A percentile compares a stretch with the other conserved stretches of the same genome.
Evolutionary conservation across 2,797 vertebrate species (phyloP).

Genomic region (Platyrinchus mystaceus): DNA sequence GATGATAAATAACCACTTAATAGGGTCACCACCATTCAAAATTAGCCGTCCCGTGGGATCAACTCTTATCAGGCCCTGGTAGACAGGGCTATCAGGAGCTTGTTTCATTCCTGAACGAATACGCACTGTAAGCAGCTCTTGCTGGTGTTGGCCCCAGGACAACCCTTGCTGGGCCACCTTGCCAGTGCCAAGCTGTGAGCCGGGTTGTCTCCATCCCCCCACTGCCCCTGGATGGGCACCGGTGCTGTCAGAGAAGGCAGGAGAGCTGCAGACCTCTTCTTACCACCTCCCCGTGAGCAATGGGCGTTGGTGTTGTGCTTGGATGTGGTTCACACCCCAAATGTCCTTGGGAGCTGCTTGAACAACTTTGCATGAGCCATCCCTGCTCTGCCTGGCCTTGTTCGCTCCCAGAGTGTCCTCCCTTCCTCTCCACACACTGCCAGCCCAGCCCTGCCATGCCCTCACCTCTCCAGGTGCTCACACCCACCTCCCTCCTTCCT

Average conservation of each 20-base stretch:
- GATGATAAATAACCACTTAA: constrained; percentile 17
- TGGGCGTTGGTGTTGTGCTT: background rate
- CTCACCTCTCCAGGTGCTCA: constrained; percentile 53
- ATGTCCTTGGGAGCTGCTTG: background rate
- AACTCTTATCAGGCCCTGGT: constrained; percentile 17
- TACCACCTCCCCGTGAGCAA: background rate
- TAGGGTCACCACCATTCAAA: constrained; percentile 3
- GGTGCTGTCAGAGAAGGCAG: background rate
- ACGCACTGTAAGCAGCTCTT: background rate
- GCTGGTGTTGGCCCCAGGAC: constrained; percentile 9
- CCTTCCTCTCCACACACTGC: background rate
- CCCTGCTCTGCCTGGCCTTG: background rate
- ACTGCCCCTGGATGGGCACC: accelerated
- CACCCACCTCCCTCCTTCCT: constrained; percentile 19
- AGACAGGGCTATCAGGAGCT: constrained; percentile 46
- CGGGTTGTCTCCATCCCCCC: background rate
- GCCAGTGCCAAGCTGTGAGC: background rate
- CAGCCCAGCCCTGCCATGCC: constrained; percentile 17
- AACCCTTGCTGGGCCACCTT: background rate
- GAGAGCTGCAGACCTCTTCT: background rate
- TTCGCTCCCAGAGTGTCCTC: background rate
- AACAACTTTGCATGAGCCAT: background rate
- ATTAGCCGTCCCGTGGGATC: background rate
- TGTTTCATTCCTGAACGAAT: constrained; percentile 39
- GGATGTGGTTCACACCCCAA: background rate